A percentile compares a stretch with the other conserved stretches of the same genome.
Evolutionary conservation across 2,888 invertebrate species (phyloP).

Genomic region (Carabus problematicus): DNA sequence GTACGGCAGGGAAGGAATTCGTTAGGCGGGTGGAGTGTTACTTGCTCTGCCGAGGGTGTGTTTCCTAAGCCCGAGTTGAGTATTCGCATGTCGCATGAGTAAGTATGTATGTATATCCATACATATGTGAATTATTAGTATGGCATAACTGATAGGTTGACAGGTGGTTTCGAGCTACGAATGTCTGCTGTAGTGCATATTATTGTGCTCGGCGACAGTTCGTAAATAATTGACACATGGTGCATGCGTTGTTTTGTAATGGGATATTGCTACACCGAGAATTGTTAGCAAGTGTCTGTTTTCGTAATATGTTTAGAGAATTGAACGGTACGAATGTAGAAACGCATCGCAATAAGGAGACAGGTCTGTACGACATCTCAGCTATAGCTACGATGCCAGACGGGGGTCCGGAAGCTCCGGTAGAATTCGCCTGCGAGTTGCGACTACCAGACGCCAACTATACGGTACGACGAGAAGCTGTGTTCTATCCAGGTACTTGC

Average conservation of each 20-base stretch:
- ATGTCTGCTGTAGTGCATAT: not conserved
- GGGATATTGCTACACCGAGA: not conserved
- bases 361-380: slow-evolving; percentile 62
- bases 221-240: not conserved
- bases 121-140: not conserved
- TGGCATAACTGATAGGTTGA: not conserved
- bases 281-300: not conserved
- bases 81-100: slow-evolving; percentile 58
- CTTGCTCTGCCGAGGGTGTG: slow-evolving; percentile 66
- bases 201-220: not conserved
- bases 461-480: slow-evolving; percentile 63
- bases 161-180: not conserved
- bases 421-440: slow-evolving; percentile 66
- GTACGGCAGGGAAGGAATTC: slow-evolving; percentile 64
- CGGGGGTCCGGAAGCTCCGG: slow-evolving; percentile 61
- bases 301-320: slow-evolving; percentile 23
- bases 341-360: slow-evolving; percentile 40
- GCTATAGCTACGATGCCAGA: slow-evolving; percentile 63
- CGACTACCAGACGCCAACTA: slow-evolving; percentile 66
- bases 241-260: not conserved
- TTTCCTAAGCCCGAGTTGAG: slow-evolving; percentile 66
- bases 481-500: slow-evolving; percentile 65
- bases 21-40: slow-evolving; percentile 64
- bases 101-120: slow-evolving; percentile 38
- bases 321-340: slow-evolving; percentile 21